Evolutionary conservation across 2,797 vertebrate species (phyloP), one percentile per base, ranked within the genome.

Genomic region (Hypotaenidia philippensis): DNA sequence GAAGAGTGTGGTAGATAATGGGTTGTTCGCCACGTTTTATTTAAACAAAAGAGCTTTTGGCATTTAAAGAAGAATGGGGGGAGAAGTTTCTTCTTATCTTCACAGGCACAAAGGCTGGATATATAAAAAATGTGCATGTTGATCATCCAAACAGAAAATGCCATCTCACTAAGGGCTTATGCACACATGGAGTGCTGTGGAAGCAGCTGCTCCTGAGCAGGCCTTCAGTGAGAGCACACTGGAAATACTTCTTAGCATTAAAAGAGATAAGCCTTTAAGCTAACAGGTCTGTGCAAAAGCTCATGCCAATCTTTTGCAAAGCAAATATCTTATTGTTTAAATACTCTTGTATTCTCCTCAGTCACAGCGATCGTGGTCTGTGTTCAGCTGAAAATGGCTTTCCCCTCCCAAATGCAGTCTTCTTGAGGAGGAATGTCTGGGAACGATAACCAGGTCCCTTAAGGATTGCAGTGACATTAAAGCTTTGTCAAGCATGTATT

Each of bases 231-330:
- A 95, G 81, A 94, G 66, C 68, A 55, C 61, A 34, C 38, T 87
- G 79, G 63, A 96, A 95, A 89, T 77, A 90, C 74, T 94, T 87
- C 66, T 96, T 70, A 91, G 83, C 59, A 83, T 86, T 93, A 88
- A 92, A 91, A 91, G 75, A 91, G 91, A 90, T 96, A 96, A 97
- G 93, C 93, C 91, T 95, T 88, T 97, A 94, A 94, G 80, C 94
- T 94, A 95, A 90, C 91, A 94, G 76, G 85, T 74, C 93, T 96
- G 69, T 90, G 85, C 63, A 83, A 86, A 87, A 89, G 87, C 85
- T 96, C 91, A 88, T 82, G 76, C 69, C 87, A 93, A 85, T 91
- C 84, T 95, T 94, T 71, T 87, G 89, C 71, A 93, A 95, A 93
- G 75, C 90, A 96, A 93, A 92, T 93, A 92, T 74, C 89, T 90